These are phyloP conservation scores for Leptinotarsa peninsularis DNA, from an alignment of 2,888 invertebrate genomes.

Conservation along the genomic window DNA sequence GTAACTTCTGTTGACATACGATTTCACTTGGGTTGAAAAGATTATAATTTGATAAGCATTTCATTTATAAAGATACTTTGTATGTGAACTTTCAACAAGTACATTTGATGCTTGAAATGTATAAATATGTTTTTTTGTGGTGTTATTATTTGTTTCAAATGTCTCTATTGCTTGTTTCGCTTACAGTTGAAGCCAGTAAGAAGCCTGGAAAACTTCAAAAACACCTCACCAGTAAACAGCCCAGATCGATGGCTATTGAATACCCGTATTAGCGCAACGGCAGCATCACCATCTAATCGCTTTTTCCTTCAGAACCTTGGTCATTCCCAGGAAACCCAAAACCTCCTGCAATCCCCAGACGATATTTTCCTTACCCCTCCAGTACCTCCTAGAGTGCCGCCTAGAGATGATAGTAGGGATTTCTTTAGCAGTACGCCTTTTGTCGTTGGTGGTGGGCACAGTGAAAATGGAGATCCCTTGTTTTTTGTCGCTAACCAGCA, in stretches of 20 bases:
- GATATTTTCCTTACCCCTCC: conserved; percentile 62
- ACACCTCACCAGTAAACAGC: conserved; percentile 57
- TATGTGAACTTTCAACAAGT: no score
- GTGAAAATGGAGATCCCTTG: conserved; percentile 65
- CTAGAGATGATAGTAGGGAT: conserved; percentile 62
- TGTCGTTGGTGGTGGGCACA: conserved; percentile 65
- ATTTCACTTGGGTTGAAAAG: no score
- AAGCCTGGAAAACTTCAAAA: conserved; percentile 72
- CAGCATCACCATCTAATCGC: conserved; percentile 57
- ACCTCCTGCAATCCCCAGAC: conserved; percentile 63
- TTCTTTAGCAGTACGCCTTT: conserved; percentile 64
- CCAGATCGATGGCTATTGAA: conserved; percentile 60
- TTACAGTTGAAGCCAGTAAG: conserved; percentile 73
- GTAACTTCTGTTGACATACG: neutral
- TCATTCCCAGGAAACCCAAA: conserved; percentile 59
- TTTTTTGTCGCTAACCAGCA: conserved; percentile 66
- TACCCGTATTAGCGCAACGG: conserved; percentile 51
- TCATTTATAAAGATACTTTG: no score
- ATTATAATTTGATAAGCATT: no score
- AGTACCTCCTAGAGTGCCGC: conserved; percentile 62
- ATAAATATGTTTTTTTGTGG: neutral
- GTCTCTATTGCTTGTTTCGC: conserved; percentile 34
- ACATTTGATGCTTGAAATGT: neutral
- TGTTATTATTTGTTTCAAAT: conserved; percentile 19
- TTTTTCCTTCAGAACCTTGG: conserved; percentile 49